Base-by-base conservation (phyloP, 2,888 invertebrate species). In the Aphodius sticticus region DNA sequence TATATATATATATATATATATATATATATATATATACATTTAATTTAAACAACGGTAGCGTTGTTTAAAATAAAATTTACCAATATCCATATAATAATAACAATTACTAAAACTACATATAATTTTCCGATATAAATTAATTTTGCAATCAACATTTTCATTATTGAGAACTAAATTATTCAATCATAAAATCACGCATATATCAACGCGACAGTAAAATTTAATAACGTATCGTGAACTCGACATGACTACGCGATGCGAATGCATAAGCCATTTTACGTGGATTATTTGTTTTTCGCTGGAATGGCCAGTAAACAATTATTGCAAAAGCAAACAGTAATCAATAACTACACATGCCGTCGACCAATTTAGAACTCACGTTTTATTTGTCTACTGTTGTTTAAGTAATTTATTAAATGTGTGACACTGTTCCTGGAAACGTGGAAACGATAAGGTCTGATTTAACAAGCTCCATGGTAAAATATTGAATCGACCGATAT, bases 141-240 rank as follows among this genome's bases (percentile, higher is more conserved):
- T 53, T 53, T 53, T 53, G 53, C 53, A 53, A 53, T 53, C 53
- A 53, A 53, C 7, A 53, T 53, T 9, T 53, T 53, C 53, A 53
- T 53, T 53, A 53, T 53, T 53, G 53, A 53, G 53, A 53, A 53
- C 53, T 53, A 53, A 53, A 53, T 53, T 53, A 53, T 53, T 53
- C 12, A 53, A 53, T 53, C 53, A 53, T 53, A 7, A 53, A 53
- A 53, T 53, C 12, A 53, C 12, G 53, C 53, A 53, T 53, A 53
- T 53, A 53, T 53, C 53, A 53, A 53, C 53, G 12, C 12, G 4
- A 53, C 53, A 53, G 53, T 53, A 53, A 53, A 53, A 53, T 53
- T 53, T 12, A 53, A 53, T 53, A 53, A 53, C 9, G 9, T 53
- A 53, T 53, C 7, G 12, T 53, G 7, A 53, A 53, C 53, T 53